phyloP scores from a whole-genome alignment of 1,140 invertebrate species.

The Philotrypesis tridentata region DNA sequence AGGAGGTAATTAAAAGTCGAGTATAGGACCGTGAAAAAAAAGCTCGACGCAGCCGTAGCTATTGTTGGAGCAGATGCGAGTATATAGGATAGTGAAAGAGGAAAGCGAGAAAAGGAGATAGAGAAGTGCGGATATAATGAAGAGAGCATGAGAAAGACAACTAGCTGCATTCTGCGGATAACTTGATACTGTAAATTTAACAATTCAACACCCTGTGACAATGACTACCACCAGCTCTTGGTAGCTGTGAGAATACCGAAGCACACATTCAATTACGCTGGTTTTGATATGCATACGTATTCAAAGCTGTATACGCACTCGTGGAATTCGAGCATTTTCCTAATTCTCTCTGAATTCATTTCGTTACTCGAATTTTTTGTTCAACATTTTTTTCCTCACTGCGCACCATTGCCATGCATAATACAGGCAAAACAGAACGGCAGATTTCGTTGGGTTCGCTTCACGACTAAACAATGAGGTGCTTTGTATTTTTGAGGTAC shows the following conservation, averaged over 20 bases:
- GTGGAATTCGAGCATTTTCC: background rate
- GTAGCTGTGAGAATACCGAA: background rate
- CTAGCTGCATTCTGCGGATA: background rate
- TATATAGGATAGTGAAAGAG: background rate
- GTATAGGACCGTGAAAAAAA: constrained; percentile 3
- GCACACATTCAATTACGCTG: constrained; percentile 30
- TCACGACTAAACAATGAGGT: background rate
- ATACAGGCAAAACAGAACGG: background rate
- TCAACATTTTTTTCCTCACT: background rate
- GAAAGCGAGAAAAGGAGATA: background rate
- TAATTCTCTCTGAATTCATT: background rate
- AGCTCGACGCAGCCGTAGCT: background rate
- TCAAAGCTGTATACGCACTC: background rate
- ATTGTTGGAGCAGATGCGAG: background rate
- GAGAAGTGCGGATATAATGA: background rate
- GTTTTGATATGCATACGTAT: constrained; percentile 12
- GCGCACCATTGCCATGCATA: too few species aligned
- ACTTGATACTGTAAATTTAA: constrained; percentile 33
- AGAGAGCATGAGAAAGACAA: background rate
- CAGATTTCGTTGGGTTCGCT: background rate
- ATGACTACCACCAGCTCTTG: constrained; percentile 4
- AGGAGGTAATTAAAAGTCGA: constrained; percentile 28
- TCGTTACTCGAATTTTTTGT: background rate
- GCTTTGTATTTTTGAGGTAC: background rate
- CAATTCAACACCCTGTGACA: constrained; percentile 31